These are phyloP conservation scores for Hirudinaria manillensis DNA, from an alignment of 2,888 invertebrate genomes.

Conservation along the genomic window DNA sequence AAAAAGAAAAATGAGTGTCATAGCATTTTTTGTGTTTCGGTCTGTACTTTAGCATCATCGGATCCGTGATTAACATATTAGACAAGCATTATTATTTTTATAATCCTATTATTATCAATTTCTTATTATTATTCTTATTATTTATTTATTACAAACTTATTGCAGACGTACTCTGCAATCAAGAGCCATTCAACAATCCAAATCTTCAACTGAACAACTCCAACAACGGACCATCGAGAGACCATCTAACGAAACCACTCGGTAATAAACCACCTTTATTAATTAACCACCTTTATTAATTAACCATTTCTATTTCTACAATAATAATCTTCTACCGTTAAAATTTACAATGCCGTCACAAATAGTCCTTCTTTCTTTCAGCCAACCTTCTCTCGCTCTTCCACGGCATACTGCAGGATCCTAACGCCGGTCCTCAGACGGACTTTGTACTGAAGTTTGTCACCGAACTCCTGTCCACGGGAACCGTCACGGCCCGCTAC, in stretches of 20 bases:
- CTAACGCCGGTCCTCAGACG: slow-evolving; percentile 50
- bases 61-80: too few relatives aligned
- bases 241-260: not conserved
- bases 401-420: slow-evolving; percentile 42
- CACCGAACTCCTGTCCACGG: slow-evolving; percentile 53
- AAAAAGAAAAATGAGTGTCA: too few relatives aligned
- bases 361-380: not conserved
- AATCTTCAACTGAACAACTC: not conserved
- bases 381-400: not conserved
- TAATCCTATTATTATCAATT: too few relatives aligned
- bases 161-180: not conserved
- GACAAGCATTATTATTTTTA: too few relatives aligned
- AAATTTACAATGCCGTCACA: not conserved
- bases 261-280: not conserved
- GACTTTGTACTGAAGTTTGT: slow-evolving; percentile 53
- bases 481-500: slow-evolving; percentile 36
- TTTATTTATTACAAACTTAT: too few relatives aligned
- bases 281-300: not conserved
- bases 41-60: too few relatives aligned
- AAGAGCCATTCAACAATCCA: not conserved
- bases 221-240: not conserved
- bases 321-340: not conserved
- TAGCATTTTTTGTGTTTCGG: too few relatives aligned
- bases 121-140: too few relatives aligned
- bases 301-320: not conserved